Evolutionary conservation across 2,888 invertebrate species (phyloP).

Genomic region (Rhorus exstirpatorius): DNA sequence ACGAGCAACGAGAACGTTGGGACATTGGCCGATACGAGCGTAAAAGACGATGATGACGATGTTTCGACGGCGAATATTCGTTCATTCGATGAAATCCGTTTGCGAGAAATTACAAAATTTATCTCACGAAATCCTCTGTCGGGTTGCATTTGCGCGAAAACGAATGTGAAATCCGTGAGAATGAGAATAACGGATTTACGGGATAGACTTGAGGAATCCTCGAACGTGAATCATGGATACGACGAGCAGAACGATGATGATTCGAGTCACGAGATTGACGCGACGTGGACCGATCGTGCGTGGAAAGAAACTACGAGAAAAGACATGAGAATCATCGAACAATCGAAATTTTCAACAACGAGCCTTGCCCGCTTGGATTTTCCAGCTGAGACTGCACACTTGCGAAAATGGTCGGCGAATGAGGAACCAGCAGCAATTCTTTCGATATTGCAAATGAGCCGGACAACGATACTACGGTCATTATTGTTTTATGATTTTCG

Average conservation of each 20-base stretch:
- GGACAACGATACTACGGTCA: not conserved
- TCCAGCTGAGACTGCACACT: not conserved
- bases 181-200: not conserved
- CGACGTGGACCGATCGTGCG: not conserved
- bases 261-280: not conserved
- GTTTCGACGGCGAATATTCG: not conserved
- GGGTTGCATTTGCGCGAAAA: slow-evolving; percentile 44
- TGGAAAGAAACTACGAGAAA: slow-evolving; percentile 3
- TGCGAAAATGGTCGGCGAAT: slow-evolving; percentile 20
- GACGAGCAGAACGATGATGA: slow-evolving; percentile 21
- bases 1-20: not conserved
- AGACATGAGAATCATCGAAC: not conserved
- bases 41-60: not conserved
- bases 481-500: not conserved
- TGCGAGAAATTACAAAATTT: not conserved
- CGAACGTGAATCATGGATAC: not conserved
- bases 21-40: not conserved
- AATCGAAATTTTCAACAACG: not conserved
- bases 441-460: slow-evolving; percentile 5
- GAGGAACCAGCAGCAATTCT: slow-evolving; percentile 7
- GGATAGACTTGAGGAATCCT: not conserved
- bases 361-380: not conserved
- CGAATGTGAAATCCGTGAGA: not conserved
- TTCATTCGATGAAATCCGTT: slow-evolving; percentile 12
- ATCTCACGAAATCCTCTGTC: slow-evolving; percentile 7